These are phyloP conservation scores for Helicoverpa armigera DNA, from an alignment of 1,140 invertebrate species.

Conservation along the genomic window DNA sequence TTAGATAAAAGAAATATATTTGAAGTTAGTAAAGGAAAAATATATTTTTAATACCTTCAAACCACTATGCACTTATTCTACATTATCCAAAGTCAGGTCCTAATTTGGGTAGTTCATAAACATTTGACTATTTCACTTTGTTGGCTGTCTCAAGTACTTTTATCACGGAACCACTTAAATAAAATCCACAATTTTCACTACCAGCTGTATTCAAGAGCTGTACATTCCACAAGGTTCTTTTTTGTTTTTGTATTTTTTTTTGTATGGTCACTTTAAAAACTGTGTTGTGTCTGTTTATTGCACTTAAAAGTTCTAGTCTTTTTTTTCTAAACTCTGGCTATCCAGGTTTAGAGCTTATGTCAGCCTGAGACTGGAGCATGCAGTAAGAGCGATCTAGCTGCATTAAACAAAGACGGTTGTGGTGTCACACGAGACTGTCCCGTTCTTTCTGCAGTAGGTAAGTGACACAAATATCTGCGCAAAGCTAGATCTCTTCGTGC, in stretches of 20 bases:
- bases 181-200: conserved; percentile 49
- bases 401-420: conserved; percentile 72
- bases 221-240: conserved; percentile 35
- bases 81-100: conserved; percentile 17
- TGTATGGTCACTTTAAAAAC: conserved; percentile 34
- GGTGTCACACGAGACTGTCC: conserved; percentile 75
- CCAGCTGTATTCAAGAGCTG: not conserved
- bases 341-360: conserved; percentile 57
- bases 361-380: conserved; percentile 75
- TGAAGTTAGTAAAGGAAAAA: conserved; percentile 22
- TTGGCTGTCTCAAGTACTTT: conserved; percentile 16
- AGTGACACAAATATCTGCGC: conserved; percentile 88
- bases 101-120: conserved; percentile 27
- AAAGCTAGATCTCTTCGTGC: conserved; percentile 89
- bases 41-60: conserved; percentile 15
- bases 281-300: conserved; percentile 27
- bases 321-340: conserved; percentile 14
- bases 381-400: conserved; percentile 74
- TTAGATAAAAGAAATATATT: conserved; percentile 40
- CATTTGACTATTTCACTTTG: conserved; percentile 27
- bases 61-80: conserved; percentile 40
- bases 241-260: conserved; percentile 14
- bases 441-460: conserved; percentile 87
- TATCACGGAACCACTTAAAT: conserved; percentile 39
- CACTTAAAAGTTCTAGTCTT: conserved; percentile 40